Percentiles rank a stretch among this genome's conserved stretches.
phyloP scores from a whole-genome alignment of 2,113 vertebrate genomes.

The Cyprinodon variegatus region DNA sequence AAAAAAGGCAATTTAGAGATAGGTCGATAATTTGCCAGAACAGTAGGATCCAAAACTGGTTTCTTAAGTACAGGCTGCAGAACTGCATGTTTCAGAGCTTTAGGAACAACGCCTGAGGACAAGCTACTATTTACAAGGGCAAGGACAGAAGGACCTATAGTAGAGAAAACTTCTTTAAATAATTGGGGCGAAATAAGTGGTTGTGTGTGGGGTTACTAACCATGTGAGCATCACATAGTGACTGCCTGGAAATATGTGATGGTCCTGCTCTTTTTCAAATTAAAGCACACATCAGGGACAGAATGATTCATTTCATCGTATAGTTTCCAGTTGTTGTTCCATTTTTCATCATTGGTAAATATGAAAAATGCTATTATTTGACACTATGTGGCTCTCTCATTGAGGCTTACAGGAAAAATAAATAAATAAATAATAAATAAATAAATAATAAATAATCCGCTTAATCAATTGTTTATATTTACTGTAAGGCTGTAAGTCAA shows the following conservation, averaged over 20 bases:
- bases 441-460: conserved; percentile 27
- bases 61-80: no score
- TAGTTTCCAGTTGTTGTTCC: conserved; percentile 40
- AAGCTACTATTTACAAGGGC: no score
- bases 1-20: no score
- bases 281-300: conserved; percentile 43
- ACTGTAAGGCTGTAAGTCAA: conserved; percentile 11
- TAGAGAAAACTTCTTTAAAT: no score
- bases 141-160: no score
- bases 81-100: no score
- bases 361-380: conserved; percentile 45
- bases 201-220: no score
- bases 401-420: conserved; percentile 44
- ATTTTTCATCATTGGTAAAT: conserved; percentile 38
- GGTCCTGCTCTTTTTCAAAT: conserved; percentile 38
- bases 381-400: conserved; percentile 22
- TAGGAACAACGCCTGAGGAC: no score
- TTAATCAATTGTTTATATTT: conserved; percentile 44
- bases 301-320: conserved; percentile 39
- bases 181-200: no score
- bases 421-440: conserved; percentile 30
- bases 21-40: no score
- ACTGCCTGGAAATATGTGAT: conserved; percentile 44
- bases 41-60: no score
- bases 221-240: neutral